Base-by-base conservation (phyloP, 2,113 vertebrate genomes). In the Psilopogon haemacephalus region DNA sequence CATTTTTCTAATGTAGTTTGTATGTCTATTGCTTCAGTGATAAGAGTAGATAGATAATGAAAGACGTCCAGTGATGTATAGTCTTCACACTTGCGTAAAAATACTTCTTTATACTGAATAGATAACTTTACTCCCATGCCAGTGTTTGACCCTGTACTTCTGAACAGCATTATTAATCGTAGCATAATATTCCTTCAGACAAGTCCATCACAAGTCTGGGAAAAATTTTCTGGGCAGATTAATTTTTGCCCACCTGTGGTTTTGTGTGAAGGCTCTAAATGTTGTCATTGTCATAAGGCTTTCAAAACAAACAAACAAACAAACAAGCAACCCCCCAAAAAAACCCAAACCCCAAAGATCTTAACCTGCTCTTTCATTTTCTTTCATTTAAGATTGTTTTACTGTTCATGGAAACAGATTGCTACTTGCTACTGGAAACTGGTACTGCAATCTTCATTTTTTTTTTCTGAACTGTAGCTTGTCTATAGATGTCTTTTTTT, bases 161-260 rank as follows among this genome's bases (percentile, higher is more conserved):
- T 90, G 70, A 82, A 71, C 13, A 62, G 37, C 16, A 13, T 76
- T 76, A 76, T 95, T 88, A 78, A 70, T 79, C 65, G 37, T 56
- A 62, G 35, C 6, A 44, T 38, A 60, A 82, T 67, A 90, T 94
- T 83, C 62, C 40, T 70, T 88, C 35, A 42, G 48, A 23, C 60
- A 85, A 86, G 50, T 84, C 80, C 54, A 86, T 37, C 21, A 52
- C 42, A 64, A 54, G 83, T 86, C 80, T 69, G 46, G 69, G 40
- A 26, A 32, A 87, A 84, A 68, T 78, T 94, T 50, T 88, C 86
- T 84, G 74, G 90, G 70, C 88, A 91, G 78, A 71, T 86, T 40
- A 81, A 78, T 91, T 93, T 88, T 84, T 94, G 14, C 48, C 73
- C 81, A 88, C 90, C 77, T 94, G 59, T 75, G 81, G 83, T 91